phyloP scores from a whole-genome alignment of 92 coral and sea anemone species.

The Porites cylindrica region DNA sequence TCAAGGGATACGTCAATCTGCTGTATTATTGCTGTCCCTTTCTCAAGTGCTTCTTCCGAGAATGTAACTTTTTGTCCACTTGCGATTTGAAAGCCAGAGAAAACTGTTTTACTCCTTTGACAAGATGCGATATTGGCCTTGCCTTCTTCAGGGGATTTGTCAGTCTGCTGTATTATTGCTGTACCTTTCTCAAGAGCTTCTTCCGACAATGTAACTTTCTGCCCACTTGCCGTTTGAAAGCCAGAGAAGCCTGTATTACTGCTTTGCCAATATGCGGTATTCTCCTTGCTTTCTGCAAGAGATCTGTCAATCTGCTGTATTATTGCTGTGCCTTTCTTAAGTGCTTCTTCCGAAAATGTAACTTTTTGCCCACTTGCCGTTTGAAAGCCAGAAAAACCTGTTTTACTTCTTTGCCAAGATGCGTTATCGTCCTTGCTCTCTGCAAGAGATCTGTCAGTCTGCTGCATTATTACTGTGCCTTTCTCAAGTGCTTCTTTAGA shows the following conservation, averaged over 20 bases:
- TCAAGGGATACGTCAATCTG: not conserved
- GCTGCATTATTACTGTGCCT: constrained; percentile 50
- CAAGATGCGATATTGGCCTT: not conserved
- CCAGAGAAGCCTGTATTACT: constrained; percentile 26
- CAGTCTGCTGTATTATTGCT: constrained; percentile 23
- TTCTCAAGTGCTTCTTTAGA: constrained; percentile 52
- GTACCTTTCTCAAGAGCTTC: constrained; percentile 66
- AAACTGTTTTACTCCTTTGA: not conserved
- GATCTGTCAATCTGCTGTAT: constrained; percentile 20
- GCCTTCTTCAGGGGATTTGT: not conserved
- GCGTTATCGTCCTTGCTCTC: not conserved
- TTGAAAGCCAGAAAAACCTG: constrained; percentile 17
- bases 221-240: constrained; percentile 76
- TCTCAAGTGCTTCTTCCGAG: constrained; percentile 53
- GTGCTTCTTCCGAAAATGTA: constrained; percentile 40
- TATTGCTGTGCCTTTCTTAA: constrained; percentile 38
- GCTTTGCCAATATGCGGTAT: not conserved
- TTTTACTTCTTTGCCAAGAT: not conserved
- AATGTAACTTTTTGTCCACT: constrained; percentile 56
- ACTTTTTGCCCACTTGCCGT: constrained; percentile 60
- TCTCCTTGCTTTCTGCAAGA: not conserved
- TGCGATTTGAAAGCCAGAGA: constrained; percentile 39
- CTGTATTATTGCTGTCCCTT: constrained; percentile 38
- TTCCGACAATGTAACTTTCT: constrained; percentile 55
- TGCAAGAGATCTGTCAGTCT: not conserved